A percentile compares a stretch with the other conserved stretches of the same genome.
These are phyloP conservation scores for Neotoxoptera formosana DNA, from an alignment of 1,140 invertebrate species.

Conservation along the genomic window DNA sequence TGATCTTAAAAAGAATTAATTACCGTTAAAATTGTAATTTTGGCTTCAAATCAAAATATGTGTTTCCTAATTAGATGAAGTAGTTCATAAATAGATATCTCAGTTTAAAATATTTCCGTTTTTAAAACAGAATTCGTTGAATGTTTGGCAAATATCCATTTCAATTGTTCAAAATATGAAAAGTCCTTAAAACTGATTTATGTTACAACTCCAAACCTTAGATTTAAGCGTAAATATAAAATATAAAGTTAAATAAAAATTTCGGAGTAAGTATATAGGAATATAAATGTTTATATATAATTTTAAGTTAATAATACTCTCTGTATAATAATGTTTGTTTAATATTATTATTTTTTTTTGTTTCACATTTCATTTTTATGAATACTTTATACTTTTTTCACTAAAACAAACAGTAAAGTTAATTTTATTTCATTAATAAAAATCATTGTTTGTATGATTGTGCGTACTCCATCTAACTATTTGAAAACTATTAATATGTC, in stretches of 20 bases:
- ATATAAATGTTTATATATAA: not conserved
- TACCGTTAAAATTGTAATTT: constrained; percentile 7
- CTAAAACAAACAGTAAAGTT: not conserved
- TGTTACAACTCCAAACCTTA: not conserved
- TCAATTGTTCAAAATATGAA: constrained; percentile 6
- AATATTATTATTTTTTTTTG: not conserved
- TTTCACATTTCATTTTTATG: not conserved
- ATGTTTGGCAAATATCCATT: constrained; percentile 39
- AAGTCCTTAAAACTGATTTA: constrained; percentile 15
- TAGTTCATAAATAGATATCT: constrained; percentile 52
- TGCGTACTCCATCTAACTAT: not conserved
- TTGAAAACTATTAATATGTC: not conserved
- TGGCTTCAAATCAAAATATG: constrained; percentile 11
- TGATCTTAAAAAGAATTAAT: constrained; percentile 34
- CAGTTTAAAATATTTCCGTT: constrained; percentile 23
- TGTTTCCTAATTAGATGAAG: constrained; percentile 17
- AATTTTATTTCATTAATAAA: not conserved
- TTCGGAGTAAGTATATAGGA: not conserved
- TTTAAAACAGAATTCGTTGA: constrained; percentile 5
- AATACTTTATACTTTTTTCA: not conserved
- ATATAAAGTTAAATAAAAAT: not conserved
- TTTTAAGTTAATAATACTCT: not conserved
- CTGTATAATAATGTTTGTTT: not conserved
- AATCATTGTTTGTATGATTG: not conserved
- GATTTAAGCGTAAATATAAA: not conserved